phyloP scores from a whole-genome alignment of 2,888 invertebrate genomes.

The Clistopyga incitator region DNA sequence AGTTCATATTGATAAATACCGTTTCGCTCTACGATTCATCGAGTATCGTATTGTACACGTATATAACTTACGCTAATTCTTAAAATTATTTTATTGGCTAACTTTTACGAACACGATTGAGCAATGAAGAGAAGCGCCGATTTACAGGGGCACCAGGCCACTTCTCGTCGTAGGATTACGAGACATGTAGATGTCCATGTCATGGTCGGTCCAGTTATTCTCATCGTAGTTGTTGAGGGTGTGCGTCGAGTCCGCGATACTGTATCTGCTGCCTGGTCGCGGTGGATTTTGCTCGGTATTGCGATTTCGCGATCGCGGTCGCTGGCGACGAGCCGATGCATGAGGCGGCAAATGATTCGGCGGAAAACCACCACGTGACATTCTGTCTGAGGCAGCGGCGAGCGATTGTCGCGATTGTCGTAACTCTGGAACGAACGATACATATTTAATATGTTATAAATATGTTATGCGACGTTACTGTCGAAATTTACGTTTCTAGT shows the following conservation, averaged over 20 bases:
- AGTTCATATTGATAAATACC: background rate
- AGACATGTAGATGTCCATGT: conserved; percentile 98
- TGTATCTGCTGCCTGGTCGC: conserved; percentile 91
- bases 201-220: conserved; percentile 97
- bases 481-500: background rate
- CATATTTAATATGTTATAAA: background rate
- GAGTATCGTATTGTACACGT: conserved; percentile 28
- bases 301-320: conserved; percentile 92
- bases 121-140: conserved; percentile 59
- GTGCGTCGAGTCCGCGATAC: conserved; percentile 92
- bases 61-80: conserved; percentile 11
- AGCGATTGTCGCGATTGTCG: conserved; percentile 94
- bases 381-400: conserved; percentile 92
- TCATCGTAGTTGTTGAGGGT: conserved; percentile 94
- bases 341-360: conserved; percentile 87
- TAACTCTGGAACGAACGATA: conserved; percentile 86
- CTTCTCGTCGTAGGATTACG: conserved; percentile 95
- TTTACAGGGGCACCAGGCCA: conserved; percentile 92
- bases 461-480: no score
- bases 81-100: conserved; percentile 16
- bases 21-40: background rate
- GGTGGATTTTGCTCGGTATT: conserved; percentile 86
- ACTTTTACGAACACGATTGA: conserved; percentile 66
- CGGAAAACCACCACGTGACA: conserved; percentile 91
- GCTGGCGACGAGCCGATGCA: conserved; percentile 87